Evolutionary conservation across 2,888 invertebrate species (phyloP), one percentile per base, ranked within the genome.

Genomic region (Andrena trimmerana): DNA sequence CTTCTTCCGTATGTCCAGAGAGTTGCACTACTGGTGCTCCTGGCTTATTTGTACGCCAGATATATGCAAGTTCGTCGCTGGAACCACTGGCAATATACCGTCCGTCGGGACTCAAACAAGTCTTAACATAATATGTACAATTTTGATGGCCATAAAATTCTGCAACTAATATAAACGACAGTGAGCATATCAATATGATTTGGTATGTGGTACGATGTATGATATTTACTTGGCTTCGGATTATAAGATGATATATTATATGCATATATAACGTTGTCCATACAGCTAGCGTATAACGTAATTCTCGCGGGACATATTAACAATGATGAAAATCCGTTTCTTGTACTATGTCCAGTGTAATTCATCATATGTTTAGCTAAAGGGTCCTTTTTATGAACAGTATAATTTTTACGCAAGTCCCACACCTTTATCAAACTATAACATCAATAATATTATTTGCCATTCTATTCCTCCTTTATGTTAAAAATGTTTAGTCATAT

Each of bases 51-150:
- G 96, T 95, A 92, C 96, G 96, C 98, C 98, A 99, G 72, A 99
- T 96, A 92, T 98, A 98, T 0, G 98, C 98, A 89, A 96, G 95
- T 88, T 97, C 96, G 94, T 98, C 98, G 90, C 97, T 97, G 88
- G 98, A 98, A n/a, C 98, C 98, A 93, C 98, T 98, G 0, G 98
- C 95, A 33, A 99, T 94, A 94, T 97, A 98, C 83, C 95, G 94
- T 4, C 97, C 97, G 94, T 98, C 98, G 0, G 97, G 96, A 92
- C 97, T 98, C 42, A 98, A 94, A 83, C 96, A 96, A 0, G 97
- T 96, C 94, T 98, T 98, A 50, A 98, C 97, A 94, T 97, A 98
- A 94, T 97, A 98, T 0, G 97, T 97, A 73, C 96, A 95, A 93
- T 97, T 97, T 89, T 96, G 95, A 93, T 98, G 97, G 0, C 98